Percentiles rank a stretch among this genome's conserved stretches.
Evolutionary conservation across 2,888 invertebrate species (phyloP).

Genomic region (Odiellus spinosus): DNA sequence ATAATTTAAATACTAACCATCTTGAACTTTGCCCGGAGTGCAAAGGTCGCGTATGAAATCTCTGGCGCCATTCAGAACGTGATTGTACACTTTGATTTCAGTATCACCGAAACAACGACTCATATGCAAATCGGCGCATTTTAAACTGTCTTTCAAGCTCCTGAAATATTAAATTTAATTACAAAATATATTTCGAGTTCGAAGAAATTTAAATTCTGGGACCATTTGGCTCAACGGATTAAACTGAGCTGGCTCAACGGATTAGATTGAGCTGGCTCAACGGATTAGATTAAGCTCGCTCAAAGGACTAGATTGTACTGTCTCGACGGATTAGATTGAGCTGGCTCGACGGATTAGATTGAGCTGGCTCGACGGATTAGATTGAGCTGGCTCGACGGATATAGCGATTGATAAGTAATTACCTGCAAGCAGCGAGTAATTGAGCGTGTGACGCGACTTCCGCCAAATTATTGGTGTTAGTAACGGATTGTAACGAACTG

Average conservation of each 20-base stretch:
- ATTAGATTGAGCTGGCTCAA: no score
- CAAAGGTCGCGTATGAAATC: slow-evolving; percentile 16
- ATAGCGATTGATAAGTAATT: no score
- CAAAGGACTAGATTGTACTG: no score
- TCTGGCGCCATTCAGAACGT: slow-evolving; percentile 18
- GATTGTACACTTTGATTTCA: slow-evolving; percentile 17
- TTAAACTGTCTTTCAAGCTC: slow-evolving; percentile 13
- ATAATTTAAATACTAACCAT: slow-evolving; percentile 12
- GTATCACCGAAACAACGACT: slow-evolving; percentile 15
- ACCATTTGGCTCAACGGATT: no score
- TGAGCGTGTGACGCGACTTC: slow-evolving; percentile 9
- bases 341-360: no score
- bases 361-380: no score
- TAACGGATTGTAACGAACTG: slow-evolving; percentile 7
- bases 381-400: no score
- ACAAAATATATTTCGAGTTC: no score
- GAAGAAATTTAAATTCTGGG: no score
- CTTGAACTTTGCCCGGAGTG: slow-evolving; percentile 13
- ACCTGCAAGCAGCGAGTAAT: slow-evolving; percentile 11
- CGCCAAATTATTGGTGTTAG: slow-evolving; percentile 10
- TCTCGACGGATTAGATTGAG: no score
- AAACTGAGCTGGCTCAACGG: no score
- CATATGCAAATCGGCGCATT: slow-evolving; percentile 17
- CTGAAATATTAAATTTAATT: slow-evolving; percentile 1
- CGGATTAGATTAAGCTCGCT: no score